Conservation (phyloP, 2,113 vertebrate species). For the Pituophis catenifer region DNA sequence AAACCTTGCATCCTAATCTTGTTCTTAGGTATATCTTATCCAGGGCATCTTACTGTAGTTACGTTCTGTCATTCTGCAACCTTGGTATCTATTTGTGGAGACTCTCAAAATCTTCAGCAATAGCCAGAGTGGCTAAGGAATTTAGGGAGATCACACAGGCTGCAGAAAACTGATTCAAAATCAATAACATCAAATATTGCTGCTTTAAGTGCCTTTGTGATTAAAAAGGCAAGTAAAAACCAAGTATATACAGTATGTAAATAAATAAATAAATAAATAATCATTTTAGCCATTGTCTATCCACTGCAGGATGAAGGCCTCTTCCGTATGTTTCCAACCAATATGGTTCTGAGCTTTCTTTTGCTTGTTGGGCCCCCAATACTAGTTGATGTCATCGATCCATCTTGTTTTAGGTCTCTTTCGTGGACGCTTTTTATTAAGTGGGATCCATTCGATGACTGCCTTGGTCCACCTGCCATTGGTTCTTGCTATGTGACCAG, state of each 20-base stretch:
- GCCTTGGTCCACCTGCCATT: too few relatives aligned
- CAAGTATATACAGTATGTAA: background rate
- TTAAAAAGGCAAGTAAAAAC: background rate
- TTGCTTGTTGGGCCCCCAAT: too few relatives aligned
- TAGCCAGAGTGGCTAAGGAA: background rate
- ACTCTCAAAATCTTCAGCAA: background rate
- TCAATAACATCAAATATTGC: background rate
- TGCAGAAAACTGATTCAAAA: background rate
- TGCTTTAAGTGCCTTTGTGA: background rate
- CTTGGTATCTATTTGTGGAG: background rate
- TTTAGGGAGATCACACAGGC: background rate
- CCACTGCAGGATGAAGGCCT: too few relatives aligned
- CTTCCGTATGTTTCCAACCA: too few relatives aligned
- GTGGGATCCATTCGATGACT: too few relatives aligned
- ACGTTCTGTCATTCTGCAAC: background rate
- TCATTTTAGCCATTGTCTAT: too few relatives aligned
- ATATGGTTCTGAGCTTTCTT: too few relatives aligned
- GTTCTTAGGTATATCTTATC: background rate
- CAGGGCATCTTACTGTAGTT: too few relatives aligned
- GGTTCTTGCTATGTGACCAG: too few relatives aligned
- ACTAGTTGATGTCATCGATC: too few relatives aligned
- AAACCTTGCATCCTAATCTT: background rate
- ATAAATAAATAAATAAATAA: background rate
- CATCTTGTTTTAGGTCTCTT: too few relatives aligned
- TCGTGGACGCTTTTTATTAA: too few relatives aligned